Base-by-base conservation (phyloP, 2,113 vertebrate genomes). In the Saguinus imperator region DNA sequence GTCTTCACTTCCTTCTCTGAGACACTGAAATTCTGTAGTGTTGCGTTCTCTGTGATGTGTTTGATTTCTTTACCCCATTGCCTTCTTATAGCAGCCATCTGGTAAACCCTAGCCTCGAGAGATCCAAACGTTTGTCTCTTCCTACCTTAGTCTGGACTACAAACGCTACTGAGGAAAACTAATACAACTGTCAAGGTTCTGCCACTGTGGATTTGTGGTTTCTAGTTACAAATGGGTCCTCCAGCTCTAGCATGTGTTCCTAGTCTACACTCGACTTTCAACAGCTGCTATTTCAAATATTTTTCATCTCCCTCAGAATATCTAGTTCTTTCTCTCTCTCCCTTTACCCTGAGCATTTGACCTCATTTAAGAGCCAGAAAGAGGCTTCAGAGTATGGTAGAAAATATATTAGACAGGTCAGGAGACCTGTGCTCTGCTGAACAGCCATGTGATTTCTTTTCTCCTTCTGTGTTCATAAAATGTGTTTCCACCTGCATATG, bases 331-430 rank as follows among this genome's bases (percentile, higher is more conserved):
- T 94, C 20, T 16, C 21, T 64, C 35, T 64, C 37, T 91, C 45
- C 58, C 4, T 77, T 89, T 37, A 77, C 73, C 91, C 25, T 81
- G 57, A 94, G 86, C 70, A 20, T 87, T 70, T 87, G 76, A 92
- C 37, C 43, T 85, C 86, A 95, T 43, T 97, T 87, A 75, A 93
- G 93, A 92, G 83, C 32, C 45, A 37, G 85, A 79, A 88, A 89
- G 48, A 77, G 45, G 35, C 57, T 79, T 92, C 52, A 72, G 5
- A 75, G 64, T 57, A 5, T 37, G 48, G 79, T 52, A 83, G 83
- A 61, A 79, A 92, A 40, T n/a, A 7, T 27, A 57, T 75, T 70
- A 92, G 35, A 70, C 48, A 32, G 40, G 25, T 92, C 17, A 77
- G 82, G 75, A 85, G 25, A 40, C 14, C 25, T 58, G 40, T 14